phyloP scores from a whole-genome alignment of 2,113 vertebrate genomes.

The Zosterops borbonicus region DNA sequence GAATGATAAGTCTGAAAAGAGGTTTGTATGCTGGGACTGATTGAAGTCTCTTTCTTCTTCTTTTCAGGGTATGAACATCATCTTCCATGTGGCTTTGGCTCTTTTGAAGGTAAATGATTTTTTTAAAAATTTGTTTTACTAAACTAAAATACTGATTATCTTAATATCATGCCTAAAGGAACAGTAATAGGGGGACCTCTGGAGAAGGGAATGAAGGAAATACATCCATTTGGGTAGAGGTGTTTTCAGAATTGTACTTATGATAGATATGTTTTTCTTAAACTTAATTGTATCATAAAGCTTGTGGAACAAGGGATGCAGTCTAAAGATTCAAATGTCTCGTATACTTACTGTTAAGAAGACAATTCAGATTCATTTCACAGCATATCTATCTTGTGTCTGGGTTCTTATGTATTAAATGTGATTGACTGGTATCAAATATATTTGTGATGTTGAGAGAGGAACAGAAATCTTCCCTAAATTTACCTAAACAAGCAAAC shows the following conservation, averaged over 20 bases:
- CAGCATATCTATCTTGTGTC: background rate
- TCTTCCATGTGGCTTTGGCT: slow-evolving; percentile 97
- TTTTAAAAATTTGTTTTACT: background rate
- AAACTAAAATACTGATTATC: background rate
- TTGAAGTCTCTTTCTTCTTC: slow-evolving; percentile 20
- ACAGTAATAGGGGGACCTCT: background rate
- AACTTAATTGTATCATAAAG: background rate
- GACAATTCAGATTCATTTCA: slow-evolving; percentile 33
- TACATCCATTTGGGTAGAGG: background rate
- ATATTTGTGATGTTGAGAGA: background rate
- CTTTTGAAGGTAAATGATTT: slow-evolving; percentile 89
- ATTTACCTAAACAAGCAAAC: background rate
- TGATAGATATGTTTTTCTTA: background rate
- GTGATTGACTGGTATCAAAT: background rate
- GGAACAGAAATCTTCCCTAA: background rate
- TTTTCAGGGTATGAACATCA: slow-evolving; percentile 91
- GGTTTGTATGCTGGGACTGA: background rate
- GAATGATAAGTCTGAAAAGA: background rate
- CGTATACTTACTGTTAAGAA: background rate
- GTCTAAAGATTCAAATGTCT: slow-evolving; percentile 36
- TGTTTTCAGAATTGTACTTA: slow-evolving; percentile 18
- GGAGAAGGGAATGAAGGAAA: background rate
- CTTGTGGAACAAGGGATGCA: slow-evolving; percentile 2
- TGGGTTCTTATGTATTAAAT: background rate
- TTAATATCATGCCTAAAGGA: background rate